Evolutionary conservation across 1,140 invertebrate species (phyloP).

Genomic region (Pemphigus obesinymphae): DNA sequence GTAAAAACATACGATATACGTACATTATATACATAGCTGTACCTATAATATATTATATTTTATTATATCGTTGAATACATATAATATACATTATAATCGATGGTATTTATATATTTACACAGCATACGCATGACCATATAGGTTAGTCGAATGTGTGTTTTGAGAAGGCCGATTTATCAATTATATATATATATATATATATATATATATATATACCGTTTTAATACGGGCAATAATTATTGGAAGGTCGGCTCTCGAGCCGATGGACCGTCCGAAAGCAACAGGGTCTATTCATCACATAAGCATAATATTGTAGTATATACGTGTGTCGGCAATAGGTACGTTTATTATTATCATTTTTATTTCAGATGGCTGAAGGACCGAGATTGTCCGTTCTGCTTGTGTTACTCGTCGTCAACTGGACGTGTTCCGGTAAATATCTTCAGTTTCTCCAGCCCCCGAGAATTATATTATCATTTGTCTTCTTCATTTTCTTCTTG

Average conservation of each 20-base stretch:
- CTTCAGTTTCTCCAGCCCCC: too few species aligned
- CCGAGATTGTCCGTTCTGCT: slow-evolving; percentile 13
- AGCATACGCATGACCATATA: not conserved
- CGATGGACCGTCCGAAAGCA: not conserved
- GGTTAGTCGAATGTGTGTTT: not conserved
- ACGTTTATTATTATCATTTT: not conserved
- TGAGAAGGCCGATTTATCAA: not conserved
- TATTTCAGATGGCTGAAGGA: slow-evolving; percentile 37
- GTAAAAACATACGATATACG: too few species aligned
- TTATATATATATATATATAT: too few species aligned
- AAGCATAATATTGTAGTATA: too few species aligned
- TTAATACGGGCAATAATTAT: not conserved
- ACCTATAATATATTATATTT: too few species aligned
- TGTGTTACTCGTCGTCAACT: not conserved
- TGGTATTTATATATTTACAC: not conserved
- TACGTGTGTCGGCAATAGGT: too few species aligned
- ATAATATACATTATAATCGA: not conserved
- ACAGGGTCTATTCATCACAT: not conserved
- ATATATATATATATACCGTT: too few species aligned
- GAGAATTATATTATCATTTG: too few species aligned
- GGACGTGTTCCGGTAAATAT: slow-evolving; percentile 7
- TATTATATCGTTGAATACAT: too few species aligned
- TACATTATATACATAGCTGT: too few species aligned
- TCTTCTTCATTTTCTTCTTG: too few species aligned
- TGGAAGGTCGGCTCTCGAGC: not conserved